Base-by-base conservation (phyloP, 2,888 invertebrate genomes). In the Perithous albicinctus region DNA sequence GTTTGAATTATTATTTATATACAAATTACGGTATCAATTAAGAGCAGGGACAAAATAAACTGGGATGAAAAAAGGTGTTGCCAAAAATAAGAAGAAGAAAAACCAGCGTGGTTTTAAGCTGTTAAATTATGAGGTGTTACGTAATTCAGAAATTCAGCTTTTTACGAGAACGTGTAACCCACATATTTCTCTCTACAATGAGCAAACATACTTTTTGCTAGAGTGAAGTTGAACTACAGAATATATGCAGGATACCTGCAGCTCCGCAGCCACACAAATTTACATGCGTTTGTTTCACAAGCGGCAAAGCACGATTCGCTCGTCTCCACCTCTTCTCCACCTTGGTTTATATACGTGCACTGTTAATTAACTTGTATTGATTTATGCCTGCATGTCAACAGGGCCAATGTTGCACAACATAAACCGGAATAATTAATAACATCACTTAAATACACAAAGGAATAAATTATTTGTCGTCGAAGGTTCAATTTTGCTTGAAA, bases 321-420 rank as follows among this genome's bases (percentile, higher is more conserved):
- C 29, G 32, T 18, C 32, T 12, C 32, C 29, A 6, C 56, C 35
- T 6, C 38, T n/a, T 48, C 15, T 23, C 15, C n/a, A 8, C 1
- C n/a, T 29, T 10, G 7, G 32, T 38, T 38, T 35, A 54, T 12
- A 23, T 54, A 18, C 69, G 26, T 23, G n/a, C 18, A 35, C 54
- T 69, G 51, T 35, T 46, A 51, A 67, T 51, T 35, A 26, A 38
- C n/a, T 35, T 69, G 51, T 54, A 69, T 69, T 35, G 51, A 54
- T 38, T 69, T 23, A 32, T 54, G 4, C 32, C 8, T 18, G 18
- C 18, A 46, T 8, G 46, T 48, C 35, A 12, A 12, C 51, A 12
- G 35, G 8, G 18, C 35, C 23, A n/a, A 26, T 0, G 20, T 35
- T n/a, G 0, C 23, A 20, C 23, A 35, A 48, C 20, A 48, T 12